Percentiles rank a stretch among this genome's conserved stretches.
Conservation (phyloP, 1,140 invertebrate genomes). For the Anoplophora glabripennis region DNA sequence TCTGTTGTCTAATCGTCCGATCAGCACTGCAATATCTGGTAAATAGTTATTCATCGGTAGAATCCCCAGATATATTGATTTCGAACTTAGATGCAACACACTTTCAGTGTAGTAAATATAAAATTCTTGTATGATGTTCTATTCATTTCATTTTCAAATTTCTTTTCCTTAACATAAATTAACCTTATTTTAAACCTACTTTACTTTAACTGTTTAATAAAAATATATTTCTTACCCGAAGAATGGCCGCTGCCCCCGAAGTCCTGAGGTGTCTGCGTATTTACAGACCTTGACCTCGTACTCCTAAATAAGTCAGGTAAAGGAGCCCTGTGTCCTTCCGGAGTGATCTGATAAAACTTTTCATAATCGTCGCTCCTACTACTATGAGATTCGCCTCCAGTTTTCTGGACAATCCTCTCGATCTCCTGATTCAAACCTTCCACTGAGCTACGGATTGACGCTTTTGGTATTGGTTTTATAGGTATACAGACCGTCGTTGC, state of each 20-base stretch:
- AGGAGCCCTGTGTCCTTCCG: constrained; percentile 81
- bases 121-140: no score
- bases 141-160: no score
- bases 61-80: no score
- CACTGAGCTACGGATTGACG: constrained; percentile 75
- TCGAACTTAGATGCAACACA: no score
- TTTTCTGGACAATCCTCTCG: constrained; percentile 54
- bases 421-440: constrained; percentile 84
- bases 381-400: constrained; percentile 24
- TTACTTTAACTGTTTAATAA: neutral
- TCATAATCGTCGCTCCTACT: constrained; percentile 32
- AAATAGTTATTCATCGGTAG: no score
- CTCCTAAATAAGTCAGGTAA: constrained; percentile 70
- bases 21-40: constrained; percentile 1
- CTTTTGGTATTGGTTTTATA: constrained; percentile 46
- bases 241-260: constrained; percentile 51
- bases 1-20: no score
- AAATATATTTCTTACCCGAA: constrained; percentile 51
- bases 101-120: no score
- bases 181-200: no score
- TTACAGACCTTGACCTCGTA: constrained; percentile 62
- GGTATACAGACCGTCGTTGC: constrained; percentile 59
- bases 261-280: constrained; percentile 75
- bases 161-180: no score
- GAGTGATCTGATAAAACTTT: constrained; percentile 53